Base-by-base conservation (phyloP, 2,797 vertebrate species). In the Adrianichthys oophorus region DNA sequence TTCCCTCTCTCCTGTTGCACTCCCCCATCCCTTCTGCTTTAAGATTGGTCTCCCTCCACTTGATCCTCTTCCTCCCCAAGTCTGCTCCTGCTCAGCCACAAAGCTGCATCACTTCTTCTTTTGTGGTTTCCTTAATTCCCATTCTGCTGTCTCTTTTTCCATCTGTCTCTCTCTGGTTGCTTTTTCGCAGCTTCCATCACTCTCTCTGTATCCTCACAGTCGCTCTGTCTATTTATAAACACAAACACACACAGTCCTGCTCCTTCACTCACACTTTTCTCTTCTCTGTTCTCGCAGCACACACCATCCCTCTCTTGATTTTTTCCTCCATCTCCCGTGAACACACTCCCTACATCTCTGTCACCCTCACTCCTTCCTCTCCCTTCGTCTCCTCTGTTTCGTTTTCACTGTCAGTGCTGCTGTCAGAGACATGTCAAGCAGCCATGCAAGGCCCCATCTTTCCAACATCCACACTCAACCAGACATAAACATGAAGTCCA, bases 91-190 rank as follows among this genome's bases (percentile, higher is more conserved):
- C 69, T 77, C 77, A 72, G 74, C 64, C 52, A 45, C 73, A 84
- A 74, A 84, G 71, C 69, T 48, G 54, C 60, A 67, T 71, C 15
- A 12, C 45, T 65, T 68, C 76, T 62, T 73, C 69, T 65, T 74
- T 71, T 67, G 61, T 72, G 75, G 64, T 69, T 61, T 51, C 74
- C 59, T 71, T 74, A 79, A 85, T 85, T 82, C 80, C 74, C 72
- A 59, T 18, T 42, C 54, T 56, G 66, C 66, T 7, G 57, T 55
- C 59, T 60, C 50, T 59, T 56, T 57, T 60, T 62, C 69, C 37
- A 13, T 49, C 68, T 41, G 42, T 37, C 43, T 59, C 47, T 51
- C 40, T 62, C 50, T 19, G 15, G 10, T 43, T 5, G 0, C n/a
- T 42, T 67, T 53, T 67, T 64, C 76, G 44, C 66, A 46, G 73